phyloP scores from a whole-genome alignment of 2,113 vertebrate species.

The Elephantulus edwardii region DNA sequence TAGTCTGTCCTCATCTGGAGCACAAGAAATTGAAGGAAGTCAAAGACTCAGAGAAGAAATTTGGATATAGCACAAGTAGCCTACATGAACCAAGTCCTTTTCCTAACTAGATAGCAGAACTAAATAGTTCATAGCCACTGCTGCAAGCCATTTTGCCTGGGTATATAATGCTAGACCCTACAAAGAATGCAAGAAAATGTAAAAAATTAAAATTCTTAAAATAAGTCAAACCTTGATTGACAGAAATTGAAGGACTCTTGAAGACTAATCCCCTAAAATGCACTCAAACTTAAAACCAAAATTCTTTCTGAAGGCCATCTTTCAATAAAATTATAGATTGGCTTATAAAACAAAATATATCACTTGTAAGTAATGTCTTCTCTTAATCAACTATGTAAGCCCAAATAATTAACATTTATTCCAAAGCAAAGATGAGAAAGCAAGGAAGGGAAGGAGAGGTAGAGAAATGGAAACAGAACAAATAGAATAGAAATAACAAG shows the following conservation, averaged over 20 bases:
- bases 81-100: not conserved
- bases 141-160: not conserved
- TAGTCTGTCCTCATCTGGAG: not conserved
- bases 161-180: not conserved
- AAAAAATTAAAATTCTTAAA: not conserved
- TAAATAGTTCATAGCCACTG: not conserved
- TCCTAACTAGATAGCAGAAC: not conserved
- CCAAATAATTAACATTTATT: not conserved
- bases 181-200: not conserved
- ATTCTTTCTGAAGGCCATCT: not conserved
- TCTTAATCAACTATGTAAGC: not conserved
- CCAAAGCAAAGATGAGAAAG: not conserved
- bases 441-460: not conserved
- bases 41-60: too few relatives aligned
- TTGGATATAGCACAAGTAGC: not conserved
- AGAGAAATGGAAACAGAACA: not conserved
- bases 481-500: not conserved
- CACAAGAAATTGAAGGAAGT: not conserved
- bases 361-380: not conserved
- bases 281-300: not conserved
- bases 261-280: not conserved
- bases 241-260: not conserved
- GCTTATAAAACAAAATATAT: not conserved
- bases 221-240: too few relatives aligned
- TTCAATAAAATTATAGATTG: not conserved